A percentile compares a stretch with the other conserved stretches of the same genome.
phyloP scores from a whole-genome alignment of 2,888 invertebrate genomes.

The Pyralis farinalis region DNA sequence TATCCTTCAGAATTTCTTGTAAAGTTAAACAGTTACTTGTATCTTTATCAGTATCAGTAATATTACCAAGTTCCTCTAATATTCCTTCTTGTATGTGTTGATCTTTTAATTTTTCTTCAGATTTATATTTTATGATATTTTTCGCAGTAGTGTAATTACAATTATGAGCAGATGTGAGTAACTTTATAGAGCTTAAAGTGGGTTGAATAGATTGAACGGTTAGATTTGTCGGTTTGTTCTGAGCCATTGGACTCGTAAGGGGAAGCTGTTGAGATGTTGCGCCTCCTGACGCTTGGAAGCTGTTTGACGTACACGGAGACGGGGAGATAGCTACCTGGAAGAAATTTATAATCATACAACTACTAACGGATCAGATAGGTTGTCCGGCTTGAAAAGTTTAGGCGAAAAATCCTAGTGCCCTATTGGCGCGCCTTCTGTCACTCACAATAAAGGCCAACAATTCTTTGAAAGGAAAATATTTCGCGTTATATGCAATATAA shows the following conservation, averaged over 20 bases:
- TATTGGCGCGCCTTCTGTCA: too few species aligned
- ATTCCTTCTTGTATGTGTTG: slow-evolving; percentile 27
- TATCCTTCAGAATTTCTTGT: slow-evolving; percentile 15
- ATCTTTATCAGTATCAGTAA: slow-evolving; percentile 20
- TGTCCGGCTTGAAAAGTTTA: too few species aligned
- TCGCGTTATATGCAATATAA: too few species aligned
- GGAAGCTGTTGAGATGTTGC: slow-evolving; percentile 16
- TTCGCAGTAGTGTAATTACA: slow-evolving; percentile 11
- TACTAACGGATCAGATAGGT: too few species aligned
- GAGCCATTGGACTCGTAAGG: slow-evolving; percentile 23
- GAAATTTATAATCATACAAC: slow-evolving; percentile 13
- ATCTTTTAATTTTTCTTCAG: slow-evolving; percentile 35
- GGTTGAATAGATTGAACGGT: slow-evolving; percentile 32
- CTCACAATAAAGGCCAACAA: too few species aligned
- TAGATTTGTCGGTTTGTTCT: slow-evolving; percentile 23
- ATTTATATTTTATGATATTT: slow-evolving; percentile 33
- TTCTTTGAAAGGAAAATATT: too few species aligned
- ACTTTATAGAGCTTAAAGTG: slow-evolving; percentile 27
- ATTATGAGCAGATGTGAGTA: slow-evolving; percentile 18
- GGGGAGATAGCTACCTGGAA: slow-evolving; percentile 52
- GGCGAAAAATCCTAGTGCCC: too few species aligned
- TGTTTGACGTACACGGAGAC: slow-evolving; percentile 27
- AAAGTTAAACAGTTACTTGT: slow-evolving; percentile 11
- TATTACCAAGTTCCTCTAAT: slow-evolving; percentile 31
- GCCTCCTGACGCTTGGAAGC: slow-evolving; percentile 22